phyloP scores from a whole-genome alignment of 2,113 vertebrate species.

The Megaptera novaeangliae region DNA sequence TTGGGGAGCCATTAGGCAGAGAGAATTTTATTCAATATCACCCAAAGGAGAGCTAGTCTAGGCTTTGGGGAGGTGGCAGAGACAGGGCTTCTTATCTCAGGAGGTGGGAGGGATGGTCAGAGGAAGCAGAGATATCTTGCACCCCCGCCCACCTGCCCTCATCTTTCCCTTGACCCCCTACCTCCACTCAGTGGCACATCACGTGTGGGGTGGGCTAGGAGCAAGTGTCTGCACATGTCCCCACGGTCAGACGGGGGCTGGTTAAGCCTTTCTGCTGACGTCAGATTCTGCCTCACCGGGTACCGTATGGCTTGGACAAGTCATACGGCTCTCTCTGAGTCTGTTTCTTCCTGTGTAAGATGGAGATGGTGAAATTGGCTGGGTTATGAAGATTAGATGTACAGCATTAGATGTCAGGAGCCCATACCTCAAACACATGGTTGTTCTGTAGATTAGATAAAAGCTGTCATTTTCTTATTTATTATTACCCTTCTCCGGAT shows the following conservation, averaged over 20 bases:
- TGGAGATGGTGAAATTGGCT: not conserved
- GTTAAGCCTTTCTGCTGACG: not conserved
- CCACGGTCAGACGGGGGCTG: not conserved
- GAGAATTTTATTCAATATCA: not conserved
- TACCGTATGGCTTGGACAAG: not conserved
- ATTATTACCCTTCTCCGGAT: not conserved
- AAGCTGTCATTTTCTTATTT: not conserved
- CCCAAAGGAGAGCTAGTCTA: not conserved
- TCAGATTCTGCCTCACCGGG: not conserved
- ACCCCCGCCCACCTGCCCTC: not conserved
- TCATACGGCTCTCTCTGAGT: not conserved
- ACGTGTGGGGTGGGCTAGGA: not conserved
- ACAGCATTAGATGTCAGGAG: not conserved
- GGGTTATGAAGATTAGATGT: not conserved
- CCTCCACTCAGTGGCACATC: not conserved
- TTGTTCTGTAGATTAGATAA: not conserved
- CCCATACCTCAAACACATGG: not conserved
- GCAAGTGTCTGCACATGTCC: not conserved
- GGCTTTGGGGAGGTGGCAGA: not conserved
- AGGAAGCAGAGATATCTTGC: not conserved
- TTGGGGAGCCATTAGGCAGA: not conserved
- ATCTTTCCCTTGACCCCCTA: not conserved
- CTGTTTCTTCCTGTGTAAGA: not conserved
- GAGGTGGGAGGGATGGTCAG: not conserved
- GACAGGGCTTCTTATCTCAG: not conserved